These are phyloP conservation scores for Heliocidaris tuberculata DNA, from an alignment of 35 echinoderm and acorn worm species.

Conservation along the genomic window DNA sequence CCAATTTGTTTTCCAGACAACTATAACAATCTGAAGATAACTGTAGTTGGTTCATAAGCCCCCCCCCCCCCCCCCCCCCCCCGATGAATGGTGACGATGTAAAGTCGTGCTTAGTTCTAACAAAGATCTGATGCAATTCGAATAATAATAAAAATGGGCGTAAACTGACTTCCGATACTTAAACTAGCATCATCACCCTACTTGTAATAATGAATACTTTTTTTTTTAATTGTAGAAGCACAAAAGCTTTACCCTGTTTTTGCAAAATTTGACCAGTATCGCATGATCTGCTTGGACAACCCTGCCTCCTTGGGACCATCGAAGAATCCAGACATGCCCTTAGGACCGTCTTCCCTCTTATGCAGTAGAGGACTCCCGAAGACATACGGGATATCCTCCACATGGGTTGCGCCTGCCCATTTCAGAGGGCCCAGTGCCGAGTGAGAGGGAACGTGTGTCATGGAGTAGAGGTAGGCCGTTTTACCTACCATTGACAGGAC, in stretches of 20 bases:
- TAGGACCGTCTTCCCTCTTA: neutral
- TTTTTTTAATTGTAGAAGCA: neutral
- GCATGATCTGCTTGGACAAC: slow-evolving; percentile 3
- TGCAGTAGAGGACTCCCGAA: slow-evolving; percentile 25
- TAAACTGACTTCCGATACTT: too few species aligned
- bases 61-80: too few species aligned
- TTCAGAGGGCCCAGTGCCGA: neutral
- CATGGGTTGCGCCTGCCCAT: slow-evolving; percentile 16
- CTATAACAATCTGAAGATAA: too few species aligned
- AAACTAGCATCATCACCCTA: too few species aligned
- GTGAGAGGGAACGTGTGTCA: slow-evolving; percentile 21
- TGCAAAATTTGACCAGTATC: slow-evolving; percentile 41
- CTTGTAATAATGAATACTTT: too few species aligned
- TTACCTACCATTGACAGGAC: neutral
- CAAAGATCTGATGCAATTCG: neutral
- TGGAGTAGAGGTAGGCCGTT: slow-evolving; percentile 19
- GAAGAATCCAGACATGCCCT: neutral
- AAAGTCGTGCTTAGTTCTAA: too few species aligned
- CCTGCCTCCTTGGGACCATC: neutral
- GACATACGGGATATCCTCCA: slow-evolving; percentile 37
- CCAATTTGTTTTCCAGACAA: too few species aligned
- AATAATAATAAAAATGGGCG: neutral
- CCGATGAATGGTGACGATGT: too few species aligned
- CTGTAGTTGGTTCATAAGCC: too few species aligned
- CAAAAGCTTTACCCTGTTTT: slow-evolving; percentile 24